A percentile compares a stretch with the other conserved stretches of the same genome.
Conservation (phyloP, 2,888 invertebrate species). For the Tyria jacobaeae region DNA sequence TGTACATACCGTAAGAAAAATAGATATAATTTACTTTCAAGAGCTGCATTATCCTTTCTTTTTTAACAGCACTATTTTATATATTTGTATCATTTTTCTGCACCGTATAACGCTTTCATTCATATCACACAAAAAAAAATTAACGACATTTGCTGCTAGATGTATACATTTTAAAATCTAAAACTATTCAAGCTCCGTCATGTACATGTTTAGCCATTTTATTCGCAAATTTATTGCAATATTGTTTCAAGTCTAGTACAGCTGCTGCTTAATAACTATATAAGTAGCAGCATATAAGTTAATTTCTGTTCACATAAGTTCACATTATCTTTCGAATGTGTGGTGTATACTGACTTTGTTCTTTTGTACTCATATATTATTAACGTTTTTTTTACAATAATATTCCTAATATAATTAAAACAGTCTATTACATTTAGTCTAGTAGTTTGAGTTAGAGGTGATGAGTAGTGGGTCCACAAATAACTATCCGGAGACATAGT, state of each 20-base stretch:
- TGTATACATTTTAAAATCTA: neutral
- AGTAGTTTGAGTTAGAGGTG: too few relatives aligned
- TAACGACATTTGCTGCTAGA: neutral
- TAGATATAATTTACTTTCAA: neutral
- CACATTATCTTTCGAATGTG: too few relatives aligned
- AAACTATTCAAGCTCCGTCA: neutral
- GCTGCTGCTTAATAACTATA: too few relatives aligned
- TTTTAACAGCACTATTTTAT: constrained; percentile 9
- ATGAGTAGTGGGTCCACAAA: too few relatives aligned
- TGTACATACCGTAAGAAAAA: neutral
- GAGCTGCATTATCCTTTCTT: neutral
- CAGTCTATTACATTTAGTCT: too few relatives aligned
- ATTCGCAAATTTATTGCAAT: neutral
- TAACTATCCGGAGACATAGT: too few relatives aligned
- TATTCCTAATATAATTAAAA: too few relatives aligned
- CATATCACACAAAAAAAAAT: neutral
- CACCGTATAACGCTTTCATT: neutral
- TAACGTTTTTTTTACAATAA: too few relatives aligned
- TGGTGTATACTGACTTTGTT: too few relatives aligned
- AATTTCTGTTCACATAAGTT: too few relatives aligned
- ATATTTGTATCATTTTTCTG: neutral
- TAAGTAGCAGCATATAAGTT: too few relatives aligned
- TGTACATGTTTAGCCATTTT: neutral
- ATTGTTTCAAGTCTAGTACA: neutral
- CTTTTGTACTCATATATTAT: too few relatives aligned